Percentiles rank a stretch among this genome's conserved stretches.
phyloP scores from a whole-genome alignment of 2,888 invertebrate species.

The Ectemnius cavifrons region DNA sequence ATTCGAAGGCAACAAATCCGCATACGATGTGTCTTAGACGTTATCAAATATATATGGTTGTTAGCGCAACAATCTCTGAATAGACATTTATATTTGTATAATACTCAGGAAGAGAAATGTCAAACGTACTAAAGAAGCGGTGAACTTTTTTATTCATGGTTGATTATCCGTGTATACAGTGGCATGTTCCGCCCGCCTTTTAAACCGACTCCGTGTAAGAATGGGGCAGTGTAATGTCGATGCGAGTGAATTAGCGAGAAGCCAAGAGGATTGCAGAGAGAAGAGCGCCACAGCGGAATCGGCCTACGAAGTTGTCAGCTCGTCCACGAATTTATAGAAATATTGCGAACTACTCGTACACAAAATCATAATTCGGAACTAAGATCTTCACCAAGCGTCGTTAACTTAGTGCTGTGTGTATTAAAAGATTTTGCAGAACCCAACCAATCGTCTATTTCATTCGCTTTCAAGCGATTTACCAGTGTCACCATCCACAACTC shows the following conservation, averaged over 20 bases:
- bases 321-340: constrained; percentile 6
- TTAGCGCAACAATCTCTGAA: constrained; percentile 16
- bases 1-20: constrained; percentile 3
- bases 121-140: constrained; percentile 24
- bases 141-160: constrained; percentile 18
- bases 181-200: not conserved
- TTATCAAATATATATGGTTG: constrained; percentile 4
- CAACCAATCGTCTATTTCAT: not conserved
- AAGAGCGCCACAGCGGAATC: not conserved
- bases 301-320: constrained; percentile 1
- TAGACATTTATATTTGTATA: constrained; percentile 26
- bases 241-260: not conserved
- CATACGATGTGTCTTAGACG: constrained; percentile 1
- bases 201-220: not conserved
- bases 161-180: not conserved
- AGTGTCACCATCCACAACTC: not conserved
- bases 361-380: not conserved
- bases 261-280: not conserved
- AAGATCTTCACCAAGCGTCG: not conserved
- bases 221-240: not conserved
- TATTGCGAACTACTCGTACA: not conserved
- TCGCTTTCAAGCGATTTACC: not conserved
- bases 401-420: constrained; percentile 3
- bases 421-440: constrained; percentile 7
- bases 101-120: constrained; percentile 8